Percentiles rank a stretch among this genome's conserved stretches.
These are phyloP conservation scores for Drosophila novamexicana DNA, from an alignment of 1,140 invertebrate species.

Conservation along the genomic window DNA sequence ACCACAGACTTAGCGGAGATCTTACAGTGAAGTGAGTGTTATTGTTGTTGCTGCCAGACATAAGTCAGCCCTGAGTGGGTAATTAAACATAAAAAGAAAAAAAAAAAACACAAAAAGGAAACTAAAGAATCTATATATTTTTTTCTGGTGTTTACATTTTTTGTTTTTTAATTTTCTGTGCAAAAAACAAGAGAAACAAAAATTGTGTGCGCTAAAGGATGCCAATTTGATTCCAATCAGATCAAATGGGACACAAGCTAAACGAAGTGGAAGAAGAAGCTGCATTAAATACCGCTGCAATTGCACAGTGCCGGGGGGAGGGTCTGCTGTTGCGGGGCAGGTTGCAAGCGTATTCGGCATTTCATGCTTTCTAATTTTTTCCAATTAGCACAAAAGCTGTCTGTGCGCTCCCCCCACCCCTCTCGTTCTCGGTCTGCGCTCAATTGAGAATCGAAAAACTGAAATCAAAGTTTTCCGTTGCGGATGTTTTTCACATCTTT, in stretches of 20 bases:
- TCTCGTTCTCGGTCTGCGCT: conserved; percentile 26
- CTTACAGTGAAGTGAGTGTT: conserved; percentile 76
- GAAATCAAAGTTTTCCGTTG: conserved; percentile 53
- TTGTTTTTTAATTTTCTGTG: conserved; percentile 28
- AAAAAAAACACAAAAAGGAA: neutral
- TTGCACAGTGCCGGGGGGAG: conserved; percentile 42
- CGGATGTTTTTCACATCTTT: conserved; percentile 36
- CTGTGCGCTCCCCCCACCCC: neutral
- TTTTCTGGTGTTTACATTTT: conserved; percentile 19
- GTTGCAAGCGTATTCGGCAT: conserved; percentile 54
- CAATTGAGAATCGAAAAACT: conserved; percentile 60
- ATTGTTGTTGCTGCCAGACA: conserved; percentile 36
- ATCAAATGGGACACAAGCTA: conserved; percentile 26
- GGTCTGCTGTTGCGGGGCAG: conserved; percentile 5
- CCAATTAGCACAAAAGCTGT: conserved; percentile 78
- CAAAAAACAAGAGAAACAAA: conserved; percentile 13
- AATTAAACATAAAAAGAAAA: conserved; percentile 17
- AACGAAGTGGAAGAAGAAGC: conserved; percentile 4
- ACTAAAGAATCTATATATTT: neutral
- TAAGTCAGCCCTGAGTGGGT: conserved; percentile 9
- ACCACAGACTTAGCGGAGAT: conserved; percentile 29
- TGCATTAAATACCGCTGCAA: conserved; percentile 32
- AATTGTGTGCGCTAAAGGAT: conserved; percentile 25
- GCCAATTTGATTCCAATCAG: conserved; percentile 31
- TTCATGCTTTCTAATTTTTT: conserved; percentile 82